Base-by-base conservation (phyloP, 2,888 invertebrate genomes). In the Auanema freiburgensis region DNA sequence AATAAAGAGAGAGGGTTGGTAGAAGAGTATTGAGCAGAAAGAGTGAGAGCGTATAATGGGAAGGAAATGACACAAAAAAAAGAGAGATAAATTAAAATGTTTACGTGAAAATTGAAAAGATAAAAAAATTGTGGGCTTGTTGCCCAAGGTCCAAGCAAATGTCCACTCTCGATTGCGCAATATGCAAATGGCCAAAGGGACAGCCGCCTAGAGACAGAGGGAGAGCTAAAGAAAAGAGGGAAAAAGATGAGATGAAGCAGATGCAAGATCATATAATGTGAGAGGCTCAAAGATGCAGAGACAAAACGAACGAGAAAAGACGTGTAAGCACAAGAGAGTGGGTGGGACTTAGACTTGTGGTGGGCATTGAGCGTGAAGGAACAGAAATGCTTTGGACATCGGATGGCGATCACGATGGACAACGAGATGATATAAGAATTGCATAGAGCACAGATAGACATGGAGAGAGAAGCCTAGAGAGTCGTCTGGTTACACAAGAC, bases 161-260 rank as follows among this genome's bases (percentile, higher is more conserved):
- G 65, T 71, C 65, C 67, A 67, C 64, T 71, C 68, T 71, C 68
- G 71, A 71, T 71, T 71, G 68, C 71, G 71, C 71, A 71, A 71
- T 71, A 71, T 71, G 71, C 71, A 71, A 71, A 71, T 71, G 71
- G 65, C 59, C 58, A 58, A 40, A 18, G 44, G 18, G 44, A 25
- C 12, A 18, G 18, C 18, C 49, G 18, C 21, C 49, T 46, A 16
- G 18, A 42, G 14, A 43, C 18, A 40, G 43, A 40, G 43, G 52
- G 40, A 49, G 25, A 43, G 56, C 51, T n/a, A 16, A 21, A 24
- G 52, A 43, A 16, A 42, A 1, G 33, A 53, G 51, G 53, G 16
- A 55, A 41, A 59, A 42, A 57, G 61, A 43, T 43, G 40, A 23
- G 63, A 57, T 63, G 58, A 46, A 53, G 44, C 42, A 57, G 41